Evolutionary conservation across 2,113 vertebrate species (phyloP).

Genomic region (Brachyistius frenatus): DNA sequence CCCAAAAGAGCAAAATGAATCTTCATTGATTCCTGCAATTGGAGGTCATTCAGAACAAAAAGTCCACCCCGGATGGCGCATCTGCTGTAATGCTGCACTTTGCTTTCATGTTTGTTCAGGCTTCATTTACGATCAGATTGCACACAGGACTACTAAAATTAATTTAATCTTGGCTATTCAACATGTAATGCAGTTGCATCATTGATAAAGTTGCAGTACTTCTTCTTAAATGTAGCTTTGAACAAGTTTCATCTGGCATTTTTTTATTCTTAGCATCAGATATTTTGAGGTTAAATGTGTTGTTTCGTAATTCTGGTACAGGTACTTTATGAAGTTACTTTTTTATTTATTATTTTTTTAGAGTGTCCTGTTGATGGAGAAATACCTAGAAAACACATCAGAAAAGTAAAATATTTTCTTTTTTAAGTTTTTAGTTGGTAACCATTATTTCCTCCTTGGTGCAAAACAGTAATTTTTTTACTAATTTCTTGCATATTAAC

Average conservation of each 20-base stretch:
- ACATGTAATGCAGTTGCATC: background rate
- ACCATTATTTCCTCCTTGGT: background rate
- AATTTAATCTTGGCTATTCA: conserved; percentile 2
- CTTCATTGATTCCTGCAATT: conserved; percentile 94
- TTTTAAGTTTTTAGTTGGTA: background rate
- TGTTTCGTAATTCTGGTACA: too few species aligned
- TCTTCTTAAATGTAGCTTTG: background rate
- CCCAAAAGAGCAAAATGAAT: conserved; percentile 83
- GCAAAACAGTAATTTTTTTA: background rate
- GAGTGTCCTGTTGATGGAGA: too few species aligned
- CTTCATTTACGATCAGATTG: conserved; percentile 11
- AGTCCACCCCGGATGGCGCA: conserved; percentile 22
- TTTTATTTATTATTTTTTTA: too few species aligned
- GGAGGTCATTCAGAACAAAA: conserved; percentile 85
- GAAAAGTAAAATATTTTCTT: background rate
- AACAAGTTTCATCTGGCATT: background rate
- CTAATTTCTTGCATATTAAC: background rate
- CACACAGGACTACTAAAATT: conserved; percentile 11
- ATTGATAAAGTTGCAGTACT: background rate
- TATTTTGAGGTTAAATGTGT: too few species aligned
- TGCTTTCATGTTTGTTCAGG: conserved; percentile 25
- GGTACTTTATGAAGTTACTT: too few species aligned
- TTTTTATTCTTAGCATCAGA: too few species aligned
- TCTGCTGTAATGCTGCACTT: conserved; percentile 21
- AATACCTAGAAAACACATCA: too few species aligned